Evolutionary conservation across 2,797 vertebrate genomes (phyloP), one percentile per base, ranked within the genome.

Genomic region (Fratercula arctica): DNA sequence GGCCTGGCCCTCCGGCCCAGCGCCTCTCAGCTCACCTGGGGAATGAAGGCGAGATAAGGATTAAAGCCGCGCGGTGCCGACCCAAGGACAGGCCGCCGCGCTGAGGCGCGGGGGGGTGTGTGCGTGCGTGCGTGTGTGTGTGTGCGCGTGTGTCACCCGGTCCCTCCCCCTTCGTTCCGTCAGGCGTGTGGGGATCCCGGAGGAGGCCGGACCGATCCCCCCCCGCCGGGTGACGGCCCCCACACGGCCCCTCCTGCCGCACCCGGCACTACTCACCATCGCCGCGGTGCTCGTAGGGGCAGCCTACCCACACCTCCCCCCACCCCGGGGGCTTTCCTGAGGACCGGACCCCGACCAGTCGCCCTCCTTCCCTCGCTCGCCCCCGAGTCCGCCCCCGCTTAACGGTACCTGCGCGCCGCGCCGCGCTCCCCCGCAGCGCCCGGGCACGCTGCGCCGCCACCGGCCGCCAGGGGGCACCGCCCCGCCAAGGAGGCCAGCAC

Each of bases 361-460:
- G 7, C 35, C 26, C 28, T 54, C 33, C 69, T 33, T 53, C 39
- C 68, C 4, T 35, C 4, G 16, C 1, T 24, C 13, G 11, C 31
- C 43, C 68, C 45, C 63, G 11, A 37, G 67, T 66, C 29, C 4
- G 7, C 9, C 31, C 24, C 33, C 6, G 16, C 5, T 13, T 26
- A 6, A 24, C 21, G 39, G 37, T 25, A 67, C 13, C 31, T 84
- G 25, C 24, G 6, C 10, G 6, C 74, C 37, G 6, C 11, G 6
- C 74, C 61, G 60, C 37, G 15, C 33, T 48, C n/a, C 21, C 14
- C 9, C 5, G 5, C 18, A 5, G 8, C 16, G 6, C 51, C 20
- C 13, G 7, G 2, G 4, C 16, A 16, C n/a, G 12, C 33, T 9
- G 15, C 24, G 11, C 4, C 31, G 13, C 19, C 3, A 6, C 14